A percentile compares a stretch with the other conserved stretches of the same genome.
phyloP scores from a whole-genome alignment of 1,140 invertebrate species.

The Eueides isabella region DNA sequence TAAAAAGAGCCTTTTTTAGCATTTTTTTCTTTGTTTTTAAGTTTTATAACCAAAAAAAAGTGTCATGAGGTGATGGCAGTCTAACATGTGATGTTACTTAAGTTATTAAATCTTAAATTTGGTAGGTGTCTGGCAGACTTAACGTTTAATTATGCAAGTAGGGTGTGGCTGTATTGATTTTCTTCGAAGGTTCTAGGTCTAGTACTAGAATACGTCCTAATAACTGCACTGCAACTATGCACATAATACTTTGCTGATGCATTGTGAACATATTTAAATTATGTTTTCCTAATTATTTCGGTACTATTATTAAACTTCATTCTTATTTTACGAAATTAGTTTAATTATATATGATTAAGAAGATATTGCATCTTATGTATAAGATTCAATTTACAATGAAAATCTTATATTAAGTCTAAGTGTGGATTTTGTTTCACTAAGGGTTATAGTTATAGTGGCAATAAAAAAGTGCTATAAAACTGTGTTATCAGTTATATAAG shows the following conservation, averaged over 20 bases:
- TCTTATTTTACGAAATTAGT: background rate
- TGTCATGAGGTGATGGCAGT: slow-evolving; percentile 70
- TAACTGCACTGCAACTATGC: slow-evolving; percentile 68
- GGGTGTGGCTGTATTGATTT: slow-evolving; percentile 83
- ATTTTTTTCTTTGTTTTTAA: slow-evolving; percentile 80
- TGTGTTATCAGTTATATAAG: slow-evolving; percentile 77
- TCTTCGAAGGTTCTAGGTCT: slow-evolving; percentile 80
- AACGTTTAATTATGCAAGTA: slow-evolving; percentile 77
- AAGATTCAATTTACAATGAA: background rate
- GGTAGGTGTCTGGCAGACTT: slow-evolving; percentile 41
- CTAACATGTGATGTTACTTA: slow-evolving; percentile 68
- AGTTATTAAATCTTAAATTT: slow-evolving; percentile 55
- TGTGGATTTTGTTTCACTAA: slow-evolving; percentile 6
- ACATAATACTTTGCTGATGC: slow-evolving; percentile 55
- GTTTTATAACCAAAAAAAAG: slow-evolving; percentile 79
- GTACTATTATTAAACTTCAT: slow-evolving; percentile 24
- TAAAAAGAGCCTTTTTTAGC: slow-evolving; percentile 54
- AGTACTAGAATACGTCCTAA: slow-evolving; percentile 69
- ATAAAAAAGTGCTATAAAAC: slow-evolving; percentile 70
- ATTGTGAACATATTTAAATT: slow-evolving; percentile 33
- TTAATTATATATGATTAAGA: background rate
- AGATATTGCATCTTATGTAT: background rate
- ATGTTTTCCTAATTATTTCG: slow-evolving; percentile 26
- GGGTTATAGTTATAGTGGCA: slow-evolving; percentile 46
- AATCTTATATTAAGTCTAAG: background rate